Base-by-base conservation (phyloP, 2,888 invertebrate species). In the Pasiphila rectangulata region DNA sequence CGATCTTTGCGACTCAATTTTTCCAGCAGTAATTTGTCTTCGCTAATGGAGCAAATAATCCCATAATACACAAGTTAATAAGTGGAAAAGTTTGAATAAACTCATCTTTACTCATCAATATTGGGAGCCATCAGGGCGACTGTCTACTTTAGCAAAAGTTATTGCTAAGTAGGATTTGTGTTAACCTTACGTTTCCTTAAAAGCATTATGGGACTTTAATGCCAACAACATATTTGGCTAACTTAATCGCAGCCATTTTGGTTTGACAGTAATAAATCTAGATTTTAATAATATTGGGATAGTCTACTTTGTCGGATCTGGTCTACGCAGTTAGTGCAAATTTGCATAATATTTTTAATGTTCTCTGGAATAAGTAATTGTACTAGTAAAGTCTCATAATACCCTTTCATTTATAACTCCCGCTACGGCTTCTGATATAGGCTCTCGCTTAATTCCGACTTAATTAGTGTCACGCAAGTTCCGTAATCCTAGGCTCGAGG, bases 391-490 rank as follows among this genome's bases (percentile, higher is more conserved):
- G 74, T 77, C 68, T 69, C 72, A 69, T 83, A 83, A 83, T 83
- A 84, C 84, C 84, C 83, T 81, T 85, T 83, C 86, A 84, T 86
- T 86, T 87, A 85, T 87, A 84, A 85, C 85, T 83, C 79, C 72
- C 78, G 75, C 70, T 77, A 78, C 72, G 86, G 80, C 80, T 82
- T 83, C 80, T 87, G 85, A 86, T 87, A 83, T 82, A 83, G 83
- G 83, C 80, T 81, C 73, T 82, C 74, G 79, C 83, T 79, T 87
- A 87, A 87, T 87, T 80, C 88, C 86, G 73, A 84, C 85, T 87
- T 86, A 87, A 88, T 88, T 87, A 87, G 86, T 85, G 83, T 85
- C 87, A 88, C 86, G 87, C 87, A 87, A 86, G 86, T 85, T 85
- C 83, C 79, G 70, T 88, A 88, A 88, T 88, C 87, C 87, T 73